Evolutionary conservation across 2,888 invertebrate species (phyloP).

Genomic region (Glyphotaelius pellucidus): DNA sequence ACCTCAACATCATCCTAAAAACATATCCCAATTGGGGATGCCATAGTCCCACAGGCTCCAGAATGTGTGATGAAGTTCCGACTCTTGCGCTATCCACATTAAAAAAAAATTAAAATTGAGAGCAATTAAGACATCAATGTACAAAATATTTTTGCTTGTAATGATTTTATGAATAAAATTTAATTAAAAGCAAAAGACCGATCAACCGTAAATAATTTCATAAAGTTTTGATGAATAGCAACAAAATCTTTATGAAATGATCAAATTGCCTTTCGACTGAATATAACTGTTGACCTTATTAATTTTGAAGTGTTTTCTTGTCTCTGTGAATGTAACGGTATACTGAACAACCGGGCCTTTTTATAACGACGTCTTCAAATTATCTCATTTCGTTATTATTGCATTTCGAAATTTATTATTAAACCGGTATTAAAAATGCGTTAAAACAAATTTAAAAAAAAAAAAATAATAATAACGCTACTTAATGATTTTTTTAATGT

Average conservation of each 20-base stretch:
- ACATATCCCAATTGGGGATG: too few species aligned
- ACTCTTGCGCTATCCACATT: too few species aligned
- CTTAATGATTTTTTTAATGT: not conserved
- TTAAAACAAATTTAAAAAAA: too few species aligned
- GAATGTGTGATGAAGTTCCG: too few species aligned
- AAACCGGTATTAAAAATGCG: not conserved
- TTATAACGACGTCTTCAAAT: not conserved
- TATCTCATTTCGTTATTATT: not conserved
- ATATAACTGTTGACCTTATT: not conserved
- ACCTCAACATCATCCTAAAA: too few species aligned
- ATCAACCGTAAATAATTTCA: too few species aligned
- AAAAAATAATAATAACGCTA: not conserved
- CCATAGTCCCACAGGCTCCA: too few species aligned
- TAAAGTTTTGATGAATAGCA: not conserved
- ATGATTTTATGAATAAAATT: too few species aligned
- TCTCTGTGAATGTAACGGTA: not conserved
- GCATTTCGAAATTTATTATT: not conserved
- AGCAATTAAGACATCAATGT: not conserved
- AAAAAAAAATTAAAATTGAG: too few species aligned
- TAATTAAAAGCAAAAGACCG: too few species aligned
- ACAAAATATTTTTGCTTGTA: not conserved
- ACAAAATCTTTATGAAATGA: not conserved
- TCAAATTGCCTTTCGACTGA: not conserved
- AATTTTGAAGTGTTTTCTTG: not conserved
- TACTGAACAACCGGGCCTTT: not conserved